Percentiles rank a stretch among this genome's conserved stretches.
These are phyloP conservation scores for Syngnathus rostellatus DNA, from an alignment of 2,797 vertebrate species.

Conservation along the genomic window DNA sequence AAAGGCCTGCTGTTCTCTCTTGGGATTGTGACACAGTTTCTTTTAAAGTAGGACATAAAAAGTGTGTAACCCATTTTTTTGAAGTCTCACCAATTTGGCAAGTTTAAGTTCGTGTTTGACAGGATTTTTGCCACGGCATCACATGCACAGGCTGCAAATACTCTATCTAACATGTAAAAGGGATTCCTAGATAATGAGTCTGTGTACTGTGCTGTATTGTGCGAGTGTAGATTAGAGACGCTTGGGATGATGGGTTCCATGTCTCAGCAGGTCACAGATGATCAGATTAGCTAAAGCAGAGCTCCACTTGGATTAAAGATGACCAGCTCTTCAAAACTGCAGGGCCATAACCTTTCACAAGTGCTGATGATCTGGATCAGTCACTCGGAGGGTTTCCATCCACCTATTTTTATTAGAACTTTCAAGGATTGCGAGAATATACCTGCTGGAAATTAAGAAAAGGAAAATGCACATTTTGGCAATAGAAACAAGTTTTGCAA, in stretches of 20 bases:
- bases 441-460: too few relatives aligned
- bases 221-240: conserved; percentile 48
- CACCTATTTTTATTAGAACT: too few relatives aligned
- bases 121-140: conserved; percentile 15
- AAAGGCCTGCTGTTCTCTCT: conserved; percentile 26
- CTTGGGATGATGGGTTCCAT: conserved; percentile 57
- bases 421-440: too few relatives aligned
- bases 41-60: conserved; percentile 41
- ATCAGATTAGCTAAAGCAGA: conserved; percentile 64
- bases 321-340: conserved; percentile 9
- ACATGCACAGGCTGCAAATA: conserved; percentile 25
- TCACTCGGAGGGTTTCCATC: neutral
- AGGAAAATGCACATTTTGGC: too few relatives aligned
- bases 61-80: conserved; percentile 34
- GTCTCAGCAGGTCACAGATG: conserved; percentile 70
- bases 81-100: conserved; percentile 9
- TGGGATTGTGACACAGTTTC: conserved; percentile 38
- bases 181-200: conserved; percentile 16
- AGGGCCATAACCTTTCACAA: conserved; percentile 21
- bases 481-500: too few relatives aligned
- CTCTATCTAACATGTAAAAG: conserved; percentile 27
- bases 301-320: conserved; percentile 49
- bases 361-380: neutral
- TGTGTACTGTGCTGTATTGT: conserved; percentile 16
- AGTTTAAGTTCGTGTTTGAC: conserved; percentile 10